Evolutionary conservation across 2,888 invertebrate genomes (phyloP).

Genomic region (Hyppa rectilinea): DNA sequence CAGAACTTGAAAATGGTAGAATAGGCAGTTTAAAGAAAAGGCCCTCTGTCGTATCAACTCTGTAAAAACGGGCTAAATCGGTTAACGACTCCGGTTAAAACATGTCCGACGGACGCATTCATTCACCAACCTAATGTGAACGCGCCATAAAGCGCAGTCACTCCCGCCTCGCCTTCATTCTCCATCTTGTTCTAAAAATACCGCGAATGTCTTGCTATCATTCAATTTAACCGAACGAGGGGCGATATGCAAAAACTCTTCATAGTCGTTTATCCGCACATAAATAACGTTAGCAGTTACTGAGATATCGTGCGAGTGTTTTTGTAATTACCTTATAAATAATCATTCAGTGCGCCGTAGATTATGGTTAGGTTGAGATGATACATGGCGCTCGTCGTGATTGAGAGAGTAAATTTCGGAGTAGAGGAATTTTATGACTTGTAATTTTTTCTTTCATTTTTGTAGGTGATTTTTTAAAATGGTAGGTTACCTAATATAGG

Average conservation of each 20-base stretch:
- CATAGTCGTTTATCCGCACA: conserved; percentile 86
- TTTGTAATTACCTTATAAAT: conserved; percentile 91
- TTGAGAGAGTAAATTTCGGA: conserved; percentile 46
- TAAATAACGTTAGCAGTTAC: conserved; percentile 87
- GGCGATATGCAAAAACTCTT: conserved; percentile 88
- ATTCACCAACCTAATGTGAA: neutral
- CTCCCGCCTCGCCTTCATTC: conserved; percentile 11
- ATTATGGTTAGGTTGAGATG: conserved; percentile 86
- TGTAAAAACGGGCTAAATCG: too few relatives aligned
- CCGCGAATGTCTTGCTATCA: conserved; percentile 74
- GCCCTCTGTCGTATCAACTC: too few relatives aligned
- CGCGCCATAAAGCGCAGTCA: neutral
- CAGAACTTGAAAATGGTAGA: too few relatives aligned
- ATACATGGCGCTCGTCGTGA: conserved; percentile 75
- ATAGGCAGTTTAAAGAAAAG: too few relatives aligned
- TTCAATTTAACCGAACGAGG: conserved; percentile 82
- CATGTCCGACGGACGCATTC: too few relatives aligned
- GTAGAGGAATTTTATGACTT: conserved; percentile 4
- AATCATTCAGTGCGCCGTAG: conserved; percentile 88
- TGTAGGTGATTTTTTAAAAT: too few relatives aligned
- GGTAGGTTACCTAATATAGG: too few relatives aligned
- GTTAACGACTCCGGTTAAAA: neutral
- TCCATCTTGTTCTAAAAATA: conserved; percentile 50
- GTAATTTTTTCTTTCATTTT: too few relatives aligned
- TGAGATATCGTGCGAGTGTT: conserved; percentile 87